Base-by-base conservation (phyloP, 2,113 vertebrate species). In the Herpailurus yagouaroundi region DNA sequence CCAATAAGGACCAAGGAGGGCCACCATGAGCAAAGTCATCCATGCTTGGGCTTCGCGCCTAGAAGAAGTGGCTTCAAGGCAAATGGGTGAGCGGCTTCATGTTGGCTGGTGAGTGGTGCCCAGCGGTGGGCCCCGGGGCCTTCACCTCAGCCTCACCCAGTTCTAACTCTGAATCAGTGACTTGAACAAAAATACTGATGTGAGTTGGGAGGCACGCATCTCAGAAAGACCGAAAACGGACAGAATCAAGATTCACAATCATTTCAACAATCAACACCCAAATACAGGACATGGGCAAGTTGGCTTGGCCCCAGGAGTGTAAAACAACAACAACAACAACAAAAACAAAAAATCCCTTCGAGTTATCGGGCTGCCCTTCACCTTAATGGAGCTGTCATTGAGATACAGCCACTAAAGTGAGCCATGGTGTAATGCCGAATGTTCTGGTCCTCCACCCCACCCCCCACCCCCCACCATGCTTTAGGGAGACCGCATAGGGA, bases 111-210 rank as follows among this genome's bases (percentile, higher is more conserved):
- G 85, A 63, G 80, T 36, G 48, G 8, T n/a, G 45, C 80, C 89
- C 13, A 31, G 19, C 1, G 27, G n/a, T 19, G 21, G 52, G 64
- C 27, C 57, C 15, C 3, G 15, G 52, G 13, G 10, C 63, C 77
- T 68, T 33, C 9, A 38, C 45, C 25, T 36, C 38, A 68, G 29
- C 81, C 71, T 50, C 41, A 36, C 45, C 31, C 80, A 52, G 18
- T 31, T 33, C 50, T 29, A 79, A 79, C 31, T 57, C 74, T 89
- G 23, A 69, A 45, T 71, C 80, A 50, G 18, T 91, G 91, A 85
- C 74, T 74, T 74, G 29, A 92, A 69, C 68, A 52, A 80, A 93
- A 85, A 2, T 19, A 69, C 0, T 18, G 71, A 90, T 9, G 19
- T 66, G 50, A 57, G 13, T 18, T 36, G 57, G 25, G 21, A 77